Conservation (phyloP, 2,888 invertebrate species). For the Creontiades dilutus region DNA sequence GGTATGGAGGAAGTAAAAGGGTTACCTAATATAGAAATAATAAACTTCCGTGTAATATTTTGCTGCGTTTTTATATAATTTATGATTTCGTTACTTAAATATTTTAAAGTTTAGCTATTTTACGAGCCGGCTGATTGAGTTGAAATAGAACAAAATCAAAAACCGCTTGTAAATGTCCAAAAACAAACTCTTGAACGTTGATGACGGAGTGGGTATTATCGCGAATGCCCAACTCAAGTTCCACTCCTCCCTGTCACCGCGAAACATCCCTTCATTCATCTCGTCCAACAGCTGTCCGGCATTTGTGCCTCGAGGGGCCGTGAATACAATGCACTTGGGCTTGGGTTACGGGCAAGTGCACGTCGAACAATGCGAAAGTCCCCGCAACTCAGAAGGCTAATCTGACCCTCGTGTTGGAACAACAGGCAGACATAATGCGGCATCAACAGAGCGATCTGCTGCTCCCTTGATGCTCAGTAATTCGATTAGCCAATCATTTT, state of each 20-base stretch:
- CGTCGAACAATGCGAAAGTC: slow-evolving; percentile 14
- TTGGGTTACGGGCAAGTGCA: slow-evolving; percentile 34
- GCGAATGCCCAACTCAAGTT: neutral
- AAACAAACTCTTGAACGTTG: neutral
- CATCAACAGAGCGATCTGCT: neutral
- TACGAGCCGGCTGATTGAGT: no score
- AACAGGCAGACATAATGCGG: slow-evolving; percentile 35
- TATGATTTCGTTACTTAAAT: no score
- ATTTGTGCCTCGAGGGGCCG: neutral
- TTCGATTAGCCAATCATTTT: no score
- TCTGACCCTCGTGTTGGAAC: slow-evolving; percentile 36
- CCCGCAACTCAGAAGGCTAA: slow-evolving; percentile 31
- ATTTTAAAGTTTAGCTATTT: no score
- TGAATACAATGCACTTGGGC: slow-evolving; percentile 23
- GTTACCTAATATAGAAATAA: no score
- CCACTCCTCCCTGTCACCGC: neutral
- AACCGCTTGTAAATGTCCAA: no score
- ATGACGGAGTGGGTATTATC: neutral
- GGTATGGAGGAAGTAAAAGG: no score
- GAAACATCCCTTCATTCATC: neutral
- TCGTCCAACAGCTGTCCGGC: neutral
- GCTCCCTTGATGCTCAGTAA: no score
- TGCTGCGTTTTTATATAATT: no score
- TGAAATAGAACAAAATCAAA: no score
- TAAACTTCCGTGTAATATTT: no score